These are phyloP conservation scores for Eira barbara DNA, from an alignment of 2,113 vertebrate species.

Conservation along the genomic window DNA sequence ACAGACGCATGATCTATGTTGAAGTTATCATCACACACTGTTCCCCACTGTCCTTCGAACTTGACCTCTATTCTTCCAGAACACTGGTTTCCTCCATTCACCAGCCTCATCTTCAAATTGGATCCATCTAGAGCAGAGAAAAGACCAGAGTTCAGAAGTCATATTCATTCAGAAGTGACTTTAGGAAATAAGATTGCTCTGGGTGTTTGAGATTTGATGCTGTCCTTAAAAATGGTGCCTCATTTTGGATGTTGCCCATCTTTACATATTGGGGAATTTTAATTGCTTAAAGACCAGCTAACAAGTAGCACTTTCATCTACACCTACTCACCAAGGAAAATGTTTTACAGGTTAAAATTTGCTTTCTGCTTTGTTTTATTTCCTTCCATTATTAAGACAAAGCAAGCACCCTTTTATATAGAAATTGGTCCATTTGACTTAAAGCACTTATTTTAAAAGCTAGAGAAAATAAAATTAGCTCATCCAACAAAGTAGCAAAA, in stretches of 20 bases:
- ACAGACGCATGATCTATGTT: conserved; percentile 75
- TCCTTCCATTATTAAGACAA: not conserved
- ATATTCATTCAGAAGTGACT: not conserved
- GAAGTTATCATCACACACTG: conserved; percentile 82
- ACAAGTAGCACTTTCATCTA: not conserved
- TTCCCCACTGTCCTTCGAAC: conserved; percentile 81
- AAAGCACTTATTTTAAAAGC: not conserved
- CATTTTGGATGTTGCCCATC: not conserved
- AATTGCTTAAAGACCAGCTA: not conserved
- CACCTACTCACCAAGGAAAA: not conserved
- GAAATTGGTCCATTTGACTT: not conserved
- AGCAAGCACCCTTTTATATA: not conserved
- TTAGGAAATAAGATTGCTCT: not conserved
- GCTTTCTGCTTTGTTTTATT: conserved; percentile 8
- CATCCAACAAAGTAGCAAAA: not conserved
- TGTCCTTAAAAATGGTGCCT: not conserved
- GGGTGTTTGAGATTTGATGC: not conserved
- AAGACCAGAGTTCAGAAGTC: not conserved
- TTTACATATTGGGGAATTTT: not conserved
- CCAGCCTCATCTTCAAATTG: conserved; percentile 74
- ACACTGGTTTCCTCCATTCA: conserved; percentile 62
- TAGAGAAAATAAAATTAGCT: not conserved
- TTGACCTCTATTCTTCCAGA: conserved; percentile 81
- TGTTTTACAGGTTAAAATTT: not conserved
- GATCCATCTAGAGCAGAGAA: conserved; percentile 57